Conservation (phyloP, 2,888 invertebrate genomes). For the Cylloceria caligata region DNA sequence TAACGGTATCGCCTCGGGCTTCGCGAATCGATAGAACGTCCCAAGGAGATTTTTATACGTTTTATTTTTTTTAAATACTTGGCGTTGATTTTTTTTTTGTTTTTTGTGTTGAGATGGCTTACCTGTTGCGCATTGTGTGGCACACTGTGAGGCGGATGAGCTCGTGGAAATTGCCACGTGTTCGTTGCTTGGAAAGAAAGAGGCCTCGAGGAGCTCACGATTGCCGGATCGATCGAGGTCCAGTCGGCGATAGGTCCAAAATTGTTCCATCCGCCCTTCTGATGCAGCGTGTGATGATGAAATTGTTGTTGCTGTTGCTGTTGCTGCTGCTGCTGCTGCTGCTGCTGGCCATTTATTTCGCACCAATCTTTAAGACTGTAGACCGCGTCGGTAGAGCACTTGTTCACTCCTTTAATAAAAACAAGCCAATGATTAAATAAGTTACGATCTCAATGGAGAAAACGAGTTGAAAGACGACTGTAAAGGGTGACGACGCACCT, state of each 20-base stretch:
- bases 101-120: no score
- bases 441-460: background rate
- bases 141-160: conserved; percentile 81
- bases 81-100: no score
- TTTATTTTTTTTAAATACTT: no score
- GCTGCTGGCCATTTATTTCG: conserved; percentile 80
- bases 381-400: conserved; percentile 81
- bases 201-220: conserved; percentile 90
- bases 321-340: conserved; percentile 79
- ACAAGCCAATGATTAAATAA: conserved; percentile 4
- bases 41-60: no score
- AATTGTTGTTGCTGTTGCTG: conserved; percentile 82
- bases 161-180: conserved; percentile 83
- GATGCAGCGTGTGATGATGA: conserved; percentile 83
- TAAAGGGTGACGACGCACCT: conserved; percentile 74
- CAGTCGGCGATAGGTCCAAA: conserved; percentile 89
- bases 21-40: no score
- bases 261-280: conserved; percentile 83
- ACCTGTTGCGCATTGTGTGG: conserved; percentile 83
- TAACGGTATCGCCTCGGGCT: no score
- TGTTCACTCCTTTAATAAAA: conserved; percentile 76
- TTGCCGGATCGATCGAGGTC: conserved; percentile 97
- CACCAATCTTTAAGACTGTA: conserved; percentile 86
- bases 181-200: conserved; percentile 83
- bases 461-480: background rate